Conservation (phyloP, 2,797 vertebrate genomes). For the Rhinogobio ventralis region DNA sequence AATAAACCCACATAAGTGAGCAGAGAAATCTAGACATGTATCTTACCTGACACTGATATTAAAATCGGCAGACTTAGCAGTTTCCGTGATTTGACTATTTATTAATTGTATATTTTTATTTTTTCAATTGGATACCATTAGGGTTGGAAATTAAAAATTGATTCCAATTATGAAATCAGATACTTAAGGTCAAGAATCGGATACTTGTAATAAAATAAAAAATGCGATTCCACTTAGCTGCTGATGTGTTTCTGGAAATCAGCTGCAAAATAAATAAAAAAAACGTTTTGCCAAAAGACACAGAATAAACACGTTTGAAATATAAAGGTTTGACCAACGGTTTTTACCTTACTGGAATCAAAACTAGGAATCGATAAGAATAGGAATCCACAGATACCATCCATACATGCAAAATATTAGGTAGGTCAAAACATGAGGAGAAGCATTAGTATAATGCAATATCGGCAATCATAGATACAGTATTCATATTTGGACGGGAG, state of each 20-base stretch:
- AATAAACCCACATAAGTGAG: too few species aligned
- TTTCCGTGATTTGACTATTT: not conserved
- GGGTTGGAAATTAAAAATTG: too few species aligned
- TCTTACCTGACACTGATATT: too few species aligned
- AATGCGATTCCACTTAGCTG: too few species aligned
- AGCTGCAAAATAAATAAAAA: too few species aligned
- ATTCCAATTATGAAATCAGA: too few species aligned
- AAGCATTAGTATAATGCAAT: not conserved
- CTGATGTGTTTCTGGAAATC: too few species aligned
- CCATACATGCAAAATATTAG: too few species aligned
- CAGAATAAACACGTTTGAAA: not conserved
- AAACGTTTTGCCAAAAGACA: not conserved
- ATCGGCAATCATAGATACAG: not conserved
- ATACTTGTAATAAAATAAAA: not conserved
- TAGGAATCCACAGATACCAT: not conserved
- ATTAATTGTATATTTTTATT: not conserved
- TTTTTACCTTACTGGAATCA: not conserved
- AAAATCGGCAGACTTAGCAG: not conserved
- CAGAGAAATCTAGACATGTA: too few species aligned
- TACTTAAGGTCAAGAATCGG: rapidly evolving
- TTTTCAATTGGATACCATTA: too few species aligned
- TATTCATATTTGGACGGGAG: not conserved
- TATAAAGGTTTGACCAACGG: not conserved
- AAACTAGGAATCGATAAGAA: not conserved
- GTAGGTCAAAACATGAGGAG: not conserved